Percentiles rank a stretch among this genome's conserved stretches.
Conservation (phyloP, 37 sponge, comb jelly and placozoan species). For the Dysidea cf. avara region DNA sequence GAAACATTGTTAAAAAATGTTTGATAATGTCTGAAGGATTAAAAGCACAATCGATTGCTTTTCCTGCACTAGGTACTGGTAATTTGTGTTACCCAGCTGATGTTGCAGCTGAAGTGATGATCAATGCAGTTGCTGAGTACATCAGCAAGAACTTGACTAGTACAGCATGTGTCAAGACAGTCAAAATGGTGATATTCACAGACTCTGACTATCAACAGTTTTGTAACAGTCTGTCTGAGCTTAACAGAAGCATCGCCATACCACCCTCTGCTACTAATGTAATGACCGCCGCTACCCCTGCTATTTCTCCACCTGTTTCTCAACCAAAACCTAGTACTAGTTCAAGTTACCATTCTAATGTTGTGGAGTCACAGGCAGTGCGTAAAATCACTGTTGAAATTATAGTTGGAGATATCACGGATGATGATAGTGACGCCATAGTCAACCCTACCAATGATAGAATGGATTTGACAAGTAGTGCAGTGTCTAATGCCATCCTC, state of each 20-base stretch:
- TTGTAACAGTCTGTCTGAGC: too few relatives aligned
- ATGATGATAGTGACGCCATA: conserved; percentile 36
- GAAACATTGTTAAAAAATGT: conserved; percentile 16
- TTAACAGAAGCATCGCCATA: too few relatives aligned
- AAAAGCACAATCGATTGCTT: conserved; percentile 27
- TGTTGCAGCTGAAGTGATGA: conserved; percentile 27
- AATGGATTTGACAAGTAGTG: conserved; percentile 23
- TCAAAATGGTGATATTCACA: conserved; percentile 46
- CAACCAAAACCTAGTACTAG: too few relatives aligned
- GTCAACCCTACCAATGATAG: conserved; percentile 46
- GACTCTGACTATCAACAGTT: conserved; percentile 20
- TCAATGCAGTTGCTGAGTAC: conserved; percentile 14
- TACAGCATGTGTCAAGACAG: not conserved
- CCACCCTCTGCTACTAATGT: too few relatives aligned
- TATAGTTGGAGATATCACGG: conserved; percentile 50
- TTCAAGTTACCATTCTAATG: not conserved
- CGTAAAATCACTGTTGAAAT: conserved; percentile 23
- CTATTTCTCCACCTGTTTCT: too few relatives aligned
- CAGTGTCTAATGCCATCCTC: conserved; percentile 47
- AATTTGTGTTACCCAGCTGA: conserved; percentile 36
- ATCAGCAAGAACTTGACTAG: not conserved
- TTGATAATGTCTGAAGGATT: conserved; percentile 12
- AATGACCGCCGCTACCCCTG: too few relatives aligned
- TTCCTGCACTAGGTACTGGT: conserved; percentile 72
- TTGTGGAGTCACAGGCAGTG: not conserved